Evolutionary conservation across 2,888 invertebrate species (phyloP), one percentile per base, ranked within the genome.

Genomic region (Pachymerium ferrugineum): DNA sequence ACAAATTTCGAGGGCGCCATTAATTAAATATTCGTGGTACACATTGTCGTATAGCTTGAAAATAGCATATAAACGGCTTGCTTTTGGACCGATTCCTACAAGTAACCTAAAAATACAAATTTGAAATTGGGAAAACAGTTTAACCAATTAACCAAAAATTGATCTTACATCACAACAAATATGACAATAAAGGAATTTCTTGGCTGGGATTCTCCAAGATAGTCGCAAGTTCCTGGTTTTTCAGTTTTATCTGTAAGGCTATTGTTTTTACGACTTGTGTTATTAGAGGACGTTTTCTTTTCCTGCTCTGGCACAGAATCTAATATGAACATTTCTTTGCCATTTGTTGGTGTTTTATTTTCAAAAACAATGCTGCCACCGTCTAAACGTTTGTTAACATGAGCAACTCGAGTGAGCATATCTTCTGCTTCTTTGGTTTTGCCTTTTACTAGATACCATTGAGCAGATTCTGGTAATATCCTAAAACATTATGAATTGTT

Each of bases 401-500:
- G 72, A 29, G 72, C 72, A 14, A 29, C 72, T 47, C 30, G 1
- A 16, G 47, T 72, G 47, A 72, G 54, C 72, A 72, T 72, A 16
- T 72, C 72, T 29, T 54, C 72, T 14, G 72, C 72, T 54, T 72
- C 72, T 31, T 72, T 72, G 25, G 72, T 72, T 14, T 29, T 42
- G 10, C 72, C 72, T 72, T 72, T 72, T 25, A 47, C 42, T 14
- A 72, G 33, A 19, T 47, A 54, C 72, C 72, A 72, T 28, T 72
- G 72, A 12, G 72, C 72, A 10, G 72, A 72, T n/a, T 72, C 72
- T n/a, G 72, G 72, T 1, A 72, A 19, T 14, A 72, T 72, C 72
- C 72, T 72, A 47, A 6, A 33, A 28, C 6, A n/a, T 33, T 8
- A 6, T 16, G 12, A 33, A 33, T 8, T 8, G 12, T 33, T 33